These are phyloP conservation scores for Perca schrenkii DNA, from an alignment of 2,113 vertebrate species.

Conservation along the genomic window DNA sequence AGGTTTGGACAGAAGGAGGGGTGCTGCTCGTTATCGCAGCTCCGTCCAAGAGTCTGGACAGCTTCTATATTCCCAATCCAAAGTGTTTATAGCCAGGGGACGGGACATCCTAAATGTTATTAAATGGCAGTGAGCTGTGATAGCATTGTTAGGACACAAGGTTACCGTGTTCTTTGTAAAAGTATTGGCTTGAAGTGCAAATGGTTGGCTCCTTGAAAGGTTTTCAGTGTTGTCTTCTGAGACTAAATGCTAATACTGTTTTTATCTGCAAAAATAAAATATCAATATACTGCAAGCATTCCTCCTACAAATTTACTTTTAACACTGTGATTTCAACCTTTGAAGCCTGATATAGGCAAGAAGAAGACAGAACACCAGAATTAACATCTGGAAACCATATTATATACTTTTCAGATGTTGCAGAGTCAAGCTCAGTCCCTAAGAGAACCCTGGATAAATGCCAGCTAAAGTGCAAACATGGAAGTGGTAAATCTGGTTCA, in stretches of 20 bases:
- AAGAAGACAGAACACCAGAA: not conserved
- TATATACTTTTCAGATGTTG: not conserved
- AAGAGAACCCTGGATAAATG: slow-evolving; percentile 14
- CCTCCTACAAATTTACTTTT: not conserved
- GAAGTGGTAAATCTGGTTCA: slow-evolving; percentile 18
- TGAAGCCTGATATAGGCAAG: not conserved
- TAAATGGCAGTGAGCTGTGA: slow-evolving; percentile 56
- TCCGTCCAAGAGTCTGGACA: slow-evolving; percentile 75
- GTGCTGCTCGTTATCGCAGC: slow-evolving; percentile 55
- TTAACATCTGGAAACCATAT: not conserved
- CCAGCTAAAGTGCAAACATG: not conserved
- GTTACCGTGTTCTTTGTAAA: slow-evolving; percentile 32
- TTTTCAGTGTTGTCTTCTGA: not conserved
- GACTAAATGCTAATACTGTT: too few relatives aligned
- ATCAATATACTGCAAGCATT: not conserved
- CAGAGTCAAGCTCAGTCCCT: not conserved
- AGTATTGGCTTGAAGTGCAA: not conserved
- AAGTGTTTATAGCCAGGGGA: slow-evolving; percentile 76
- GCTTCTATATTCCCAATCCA: slow-evolving; percentile 63
- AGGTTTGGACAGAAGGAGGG: slow-evolving; percentile 35
- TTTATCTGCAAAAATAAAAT: not conserved
- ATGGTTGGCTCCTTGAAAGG: not conserved
- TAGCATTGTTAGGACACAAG: slow-evolving; percentile 65
- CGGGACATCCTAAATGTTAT: slow-evolving; percentile 80
- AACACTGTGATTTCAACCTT: not conserved